Evolutionary conservation across 2,888 invertebrate genomes (phyloP).

Genomic region (Dynastes grantii): DNA sequence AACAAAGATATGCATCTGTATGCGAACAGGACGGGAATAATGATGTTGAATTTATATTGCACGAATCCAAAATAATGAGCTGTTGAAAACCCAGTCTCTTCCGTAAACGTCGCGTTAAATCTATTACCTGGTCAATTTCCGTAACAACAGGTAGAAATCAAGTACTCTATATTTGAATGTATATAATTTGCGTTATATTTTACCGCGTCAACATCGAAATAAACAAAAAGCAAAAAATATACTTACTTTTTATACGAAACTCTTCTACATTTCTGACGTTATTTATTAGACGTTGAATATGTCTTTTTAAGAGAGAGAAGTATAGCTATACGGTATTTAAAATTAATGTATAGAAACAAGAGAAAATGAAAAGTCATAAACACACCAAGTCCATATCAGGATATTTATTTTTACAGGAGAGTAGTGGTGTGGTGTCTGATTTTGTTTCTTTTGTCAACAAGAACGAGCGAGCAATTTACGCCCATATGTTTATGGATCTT

Average conservation of each 20-base stretch:
- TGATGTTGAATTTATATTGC: constrained; percentile 37
- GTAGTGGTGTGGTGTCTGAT: constrained; percentile 19
- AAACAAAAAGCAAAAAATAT: no score
- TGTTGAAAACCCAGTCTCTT: constrained; percentile 11
- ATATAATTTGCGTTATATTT: no score
- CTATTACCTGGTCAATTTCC: constrained; percentile 19
- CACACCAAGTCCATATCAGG: constrained; percentile 41
- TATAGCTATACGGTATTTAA: not conserved
- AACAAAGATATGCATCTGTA: constrained; percentile 49
- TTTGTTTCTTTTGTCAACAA: constrained; percentile 47
- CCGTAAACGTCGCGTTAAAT: constrained; percentile 18
- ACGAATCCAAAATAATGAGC: constrained; percentile 34
- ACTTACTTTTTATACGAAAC: no score
- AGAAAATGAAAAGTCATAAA: not conserved
- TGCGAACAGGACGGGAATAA: constrained; percentile 33
- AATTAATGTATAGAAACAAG: constrained; percentile 11
- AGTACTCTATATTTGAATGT: not conserved
- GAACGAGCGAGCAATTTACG: constrained; percentile 36
- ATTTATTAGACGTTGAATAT: no score
- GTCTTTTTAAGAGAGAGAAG: not conserved
- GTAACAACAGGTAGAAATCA: not conserved
- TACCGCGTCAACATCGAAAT: no score
- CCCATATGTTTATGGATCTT: constrained; percentile 46
- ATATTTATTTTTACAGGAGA: constrained; percentile 47
- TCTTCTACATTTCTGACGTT: no score